phyloP scores from a whole-genome alignment of 2,113 vertebrate species.

The pig (Sus scrofa) region DNA sequence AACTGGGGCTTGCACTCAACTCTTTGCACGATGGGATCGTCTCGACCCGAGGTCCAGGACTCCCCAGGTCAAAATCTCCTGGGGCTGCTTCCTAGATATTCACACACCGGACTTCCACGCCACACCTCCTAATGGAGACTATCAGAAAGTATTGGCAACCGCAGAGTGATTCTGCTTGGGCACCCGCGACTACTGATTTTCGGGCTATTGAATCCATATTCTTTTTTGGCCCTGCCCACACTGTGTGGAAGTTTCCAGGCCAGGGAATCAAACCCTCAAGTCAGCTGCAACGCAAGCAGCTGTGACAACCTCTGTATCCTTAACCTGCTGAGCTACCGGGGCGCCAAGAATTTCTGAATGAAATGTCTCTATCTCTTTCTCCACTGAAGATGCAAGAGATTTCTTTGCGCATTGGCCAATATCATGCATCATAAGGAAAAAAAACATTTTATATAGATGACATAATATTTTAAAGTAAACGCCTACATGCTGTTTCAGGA shows the following conservation, averaged over 20 bases:
- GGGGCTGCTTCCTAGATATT: background rate
- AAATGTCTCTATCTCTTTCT: background rate
- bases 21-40: background rate
- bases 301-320: no score
- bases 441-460: background rate
- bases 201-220: background rate
- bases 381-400: background rate
- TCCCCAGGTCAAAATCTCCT: background rate
- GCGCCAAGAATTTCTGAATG: background rate
- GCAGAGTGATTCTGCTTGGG: background rate
- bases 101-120: fast-evolving
- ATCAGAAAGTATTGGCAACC: fast-evolving
- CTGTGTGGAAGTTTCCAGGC: no score
- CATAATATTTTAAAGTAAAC: background rate
- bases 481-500: background rate
- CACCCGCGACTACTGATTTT: background rate
- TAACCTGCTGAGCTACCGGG: no score
- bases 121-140: background rate
- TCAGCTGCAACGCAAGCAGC: no score
- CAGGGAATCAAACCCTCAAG: no score
- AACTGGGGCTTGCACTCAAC: background rate
- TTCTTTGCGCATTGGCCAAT: background rate
- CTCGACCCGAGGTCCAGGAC: background rate
- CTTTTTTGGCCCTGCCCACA: no score
- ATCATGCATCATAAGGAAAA: background rate